A percentile compares a stretch with the other conserved stretches of the same genome.
Conservation (phyloP, 2,797 vertebrate genomes). For the Argya squamiceps region DNA sequence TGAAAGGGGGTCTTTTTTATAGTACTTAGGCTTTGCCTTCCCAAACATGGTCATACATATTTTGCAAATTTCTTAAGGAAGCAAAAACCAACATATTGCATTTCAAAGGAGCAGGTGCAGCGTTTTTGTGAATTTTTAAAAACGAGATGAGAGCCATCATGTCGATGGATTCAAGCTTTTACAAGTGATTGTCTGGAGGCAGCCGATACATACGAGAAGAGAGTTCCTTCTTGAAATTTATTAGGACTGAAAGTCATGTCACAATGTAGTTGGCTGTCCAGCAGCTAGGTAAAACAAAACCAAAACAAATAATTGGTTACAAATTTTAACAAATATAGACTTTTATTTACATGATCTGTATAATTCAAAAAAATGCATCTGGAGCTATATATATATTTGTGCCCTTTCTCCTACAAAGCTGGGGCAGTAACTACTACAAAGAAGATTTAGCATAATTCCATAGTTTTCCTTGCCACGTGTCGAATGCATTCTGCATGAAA, state of each 20-base stretch:
- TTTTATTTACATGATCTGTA: neutral
- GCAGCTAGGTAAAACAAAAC: constrained; percentile 81
- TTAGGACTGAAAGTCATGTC: constrained; percentile 71
- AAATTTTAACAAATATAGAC: neutral
- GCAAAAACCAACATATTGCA: constrained; percentile 46
- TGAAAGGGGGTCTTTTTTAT: neutral
- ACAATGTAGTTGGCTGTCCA: constrained; percentile 97
- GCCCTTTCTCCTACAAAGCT: neutral
- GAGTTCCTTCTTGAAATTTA: constrained; percentile 51
- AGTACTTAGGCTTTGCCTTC: constrained; percentile 34
- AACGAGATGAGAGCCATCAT: constrained; percentile 59
- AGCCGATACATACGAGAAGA: constrained; percentile 7
- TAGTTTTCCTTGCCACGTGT: neutral
- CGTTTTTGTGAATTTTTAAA: constrained; percentile 55
- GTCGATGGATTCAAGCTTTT: constrained; percentile 62
- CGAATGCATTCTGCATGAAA: neutral
- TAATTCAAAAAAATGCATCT: rapidly evolving
- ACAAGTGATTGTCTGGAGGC: constrained; percentile 69
- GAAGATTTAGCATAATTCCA: neutral
- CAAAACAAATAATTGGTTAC: neutral
- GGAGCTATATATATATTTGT: neutral
- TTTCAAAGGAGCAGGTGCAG: constrained; percentile 66
- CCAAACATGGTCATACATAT: constrained; percentile 28
- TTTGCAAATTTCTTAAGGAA: constrained; percentile 61
- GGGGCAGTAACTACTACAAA: neutral